Base-by-base conservation (phyloP, 2,113 vertebrate genomes). In the Paradoxurus hermaphroditus region DNA sequence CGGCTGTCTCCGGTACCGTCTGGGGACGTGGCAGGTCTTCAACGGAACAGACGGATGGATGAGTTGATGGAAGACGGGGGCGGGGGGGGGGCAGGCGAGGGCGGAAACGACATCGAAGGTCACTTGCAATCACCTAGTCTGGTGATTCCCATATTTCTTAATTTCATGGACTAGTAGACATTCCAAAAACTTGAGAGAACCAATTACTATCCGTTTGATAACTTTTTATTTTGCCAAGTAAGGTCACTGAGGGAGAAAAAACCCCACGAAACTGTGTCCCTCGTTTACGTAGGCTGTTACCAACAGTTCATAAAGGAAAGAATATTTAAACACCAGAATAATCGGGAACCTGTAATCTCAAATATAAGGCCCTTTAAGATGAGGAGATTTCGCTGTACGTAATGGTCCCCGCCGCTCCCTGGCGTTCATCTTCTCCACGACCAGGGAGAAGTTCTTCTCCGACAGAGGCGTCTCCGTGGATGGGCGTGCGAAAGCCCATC, bases 391-490 rank as follows among this genome's bases (percentile, higher is more conserved):
- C 34, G 51, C 53, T 91, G 65, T 27, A 46, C 39, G 16, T 46
- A 84, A 78, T 4, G 10, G 68, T 7, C 46, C 53, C 3, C 34
- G 18, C 18, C 25, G 36, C 39, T 34, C 59, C 46, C 21, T 11
- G 39, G 62, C 15, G 70, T 65, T 19, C 36, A 5, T 39, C 36
- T 68, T 53, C 56, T 36, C 2, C 0, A 53, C 36, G 34, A 79
- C 15, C 11, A 49, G 44, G 25, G 67, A 15, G 27, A 82, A 59
- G 67, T 51, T 72, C 79, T 94, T 73, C 41, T 44, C 62, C 1
- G 0, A 19, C 34, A 46, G 34, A n/a, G 34, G 19, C 11, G 6
- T 56, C 44, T 36, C 9, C 1, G 0, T 3, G 16, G 21, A 62
- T 1, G 3, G 46, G 18, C 29, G 34, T 1, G n/a, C 19, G 46